Percentiles rank a stretch among this genome's conserved stretches.
Conservation (phyloP, 2,113 vertebrate genomes). For the Neofelis nebulosa region DNA sequence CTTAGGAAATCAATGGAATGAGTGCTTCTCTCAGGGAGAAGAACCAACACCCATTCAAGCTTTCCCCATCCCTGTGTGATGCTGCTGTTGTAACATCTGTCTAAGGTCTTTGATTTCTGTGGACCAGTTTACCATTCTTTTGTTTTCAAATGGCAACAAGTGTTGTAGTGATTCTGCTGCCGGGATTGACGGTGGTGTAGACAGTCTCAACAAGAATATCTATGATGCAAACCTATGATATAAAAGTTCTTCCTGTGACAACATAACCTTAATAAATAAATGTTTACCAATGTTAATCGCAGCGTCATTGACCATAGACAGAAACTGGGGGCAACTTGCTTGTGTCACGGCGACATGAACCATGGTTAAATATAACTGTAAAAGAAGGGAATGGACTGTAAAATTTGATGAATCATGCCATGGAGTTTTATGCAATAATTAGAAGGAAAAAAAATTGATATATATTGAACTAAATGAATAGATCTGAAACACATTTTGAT, state of each 20-base stretch:
- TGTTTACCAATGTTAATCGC: not conserved
- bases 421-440: not conserved
- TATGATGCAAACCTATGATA: not conserved
- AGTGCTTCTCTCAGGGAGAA: not conserved
- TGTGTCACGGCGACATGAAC: not conserved
- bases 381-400: not conserved
- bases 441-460: not conserved
- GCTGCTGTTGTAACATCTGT: not conserved
- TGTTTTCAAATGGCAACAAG: not conserved
- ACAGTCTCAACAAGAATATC: not conserved
- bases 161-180: not conserved
- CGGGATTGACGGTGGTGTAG: not conserved
- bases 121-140: not conserved
- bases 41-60: not conserved
- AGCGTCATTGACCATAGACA: not conserved
- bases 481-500: not conserved
- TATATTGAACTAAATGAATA: not conserved
- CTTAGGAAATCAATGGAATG: not conserved
- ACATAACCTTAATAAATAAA: not conserved
- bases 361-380: not conserved
- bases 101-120: not conserved
- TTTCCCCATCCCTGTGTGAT: too few species aligned
- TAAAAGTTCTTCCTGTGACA: not conserved
- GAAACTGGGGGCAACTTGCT: not conserved
- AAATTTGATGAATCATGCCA: not conserved